Conservation (phyloP, 1,140 invertebrate genomes). For the Bombyx mandarina region DNA sequence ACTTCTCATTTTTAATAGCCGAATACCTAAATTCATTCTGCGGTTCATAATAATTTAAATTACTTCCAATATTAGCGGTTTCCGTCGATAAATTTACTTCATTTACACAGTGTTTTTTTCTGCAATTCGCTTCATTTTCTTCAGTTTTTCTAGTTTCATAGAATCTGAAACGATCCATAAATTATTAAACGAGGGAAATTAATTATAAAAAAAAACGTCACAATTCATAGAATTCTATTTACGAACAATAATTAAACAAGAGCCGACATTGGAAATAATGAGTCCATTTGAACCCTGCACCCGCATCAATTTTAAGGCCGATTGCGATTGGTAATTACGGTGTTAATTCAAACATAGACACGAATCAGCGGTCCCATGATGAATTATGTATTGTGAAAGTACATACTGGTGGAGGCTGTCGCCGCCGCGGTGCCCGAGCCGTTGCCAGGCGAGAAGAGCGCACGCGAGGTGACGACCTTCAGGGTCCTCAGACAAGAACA, state of each 20-base stretch:
- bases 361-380: not conserved
- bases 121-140: no score
- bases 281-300: not conserved
- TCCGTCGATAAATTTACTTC: no score
- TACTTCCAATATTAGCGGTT: no score
- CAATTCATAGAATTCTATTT: no score
- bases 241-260: not conserved
- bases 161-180: constrained; percentile 3
- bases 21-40: no score
- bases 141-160: constrained; percentile 1
- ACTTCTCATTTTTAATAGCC: no score
- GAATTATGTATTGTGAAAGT: constrained; percentile 1
- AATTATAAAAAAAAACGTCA: not conserved
- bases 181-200: not conserved
- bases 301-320: constrained; percentile 13
- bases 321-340: not conserved
- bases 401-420: constrained; percentile 45
- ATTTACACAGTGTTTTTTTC: no score
- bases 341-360: not conserved
- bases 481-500: constrained; percentile 20
- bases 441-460: constrained; percentile 52
- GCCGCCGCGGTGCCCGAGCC: constrained; percentile 36
- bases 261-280: not conserved
- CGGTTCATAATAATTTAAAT: no score
- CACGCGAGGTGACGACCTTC: constrained; percentile 41